These are phyloP conservation scores for Torymus auratus DNA, from an alignment of 2,888 invertebrate genomes.

Conservation along the genomic window DNA sequence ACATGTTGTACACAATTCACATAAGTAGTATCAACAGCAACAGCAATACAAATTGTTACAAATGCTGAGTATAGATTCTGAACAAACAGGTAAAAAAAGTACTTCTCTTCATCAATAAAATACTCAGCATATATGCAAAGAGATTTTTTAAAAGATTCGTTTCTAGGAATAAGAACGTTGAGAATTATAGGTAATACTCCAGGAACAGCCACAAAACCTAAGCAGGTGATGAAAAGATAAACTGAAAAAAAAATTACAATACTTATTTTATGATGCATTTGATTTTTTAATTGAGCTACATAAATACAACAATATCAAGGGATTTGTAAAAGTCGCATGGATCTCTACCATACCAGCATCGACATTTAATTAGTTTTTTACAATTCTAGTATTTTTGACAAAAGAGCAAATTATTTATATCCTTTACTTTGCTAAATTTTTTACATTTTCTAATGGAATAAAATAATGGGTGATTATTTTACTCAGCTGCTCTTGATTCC, in stretches of 20 bases:
- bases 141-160: neutral
- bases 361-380: no score
- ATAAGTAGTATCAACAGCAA: constrained; percentile 19
- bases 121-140: constrained; percentile 27
- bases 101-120: constrained; percentile 27
- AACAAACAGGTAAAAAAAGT: constrained; percentile 4
- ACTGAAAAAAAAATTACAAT: constrained; percentile 9
- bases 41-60: neutral
- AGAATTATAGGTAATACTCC: neutral
- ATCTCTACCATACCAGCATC: no score
- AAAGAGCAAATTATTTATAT: no score
- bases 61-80: neutral
- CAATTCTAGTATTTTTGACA: no score
- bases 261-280: neutral
- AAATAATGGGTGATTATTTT: no score
- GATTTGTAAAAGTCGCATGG: no score
- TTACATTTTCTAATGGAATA: no score
- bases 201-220: neutral
- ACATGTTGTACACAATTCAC: constrained; percentile 23
- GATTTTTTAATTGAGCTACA: neutral
- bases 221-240: neutral
- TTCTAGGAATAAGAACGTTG: neutral
- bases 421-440: no score
- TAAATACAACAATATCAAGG: neutral
- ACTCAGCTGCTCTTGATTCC: no score